Evolutionary conservation across 1,140 invertebrate species (phyloP).

Genomic region (Drosophila tani): DNA sequence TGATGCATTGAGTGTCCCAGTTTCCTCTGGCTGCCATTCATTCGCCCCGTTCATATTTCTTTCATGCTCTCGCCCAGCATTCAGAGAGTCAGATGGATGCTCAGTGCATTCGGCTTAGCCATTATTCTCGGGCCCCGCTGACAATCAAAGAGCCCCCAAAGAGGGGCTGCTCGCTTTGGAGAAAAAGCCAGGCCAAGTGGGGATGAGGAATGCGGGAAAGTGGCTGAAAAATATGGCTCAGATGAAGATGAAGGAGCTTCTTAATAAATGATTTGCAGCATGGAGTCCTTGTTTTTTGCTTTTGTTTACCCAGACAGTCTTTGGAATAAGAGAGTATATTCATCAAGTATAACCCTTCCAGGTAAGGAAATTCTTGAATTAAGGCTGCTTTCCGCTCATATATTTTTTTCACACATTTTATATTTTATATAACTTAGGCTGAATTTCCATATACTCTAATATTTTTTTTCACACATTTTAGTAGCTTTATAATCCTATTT

Average conservation of each 20-base stretch:
- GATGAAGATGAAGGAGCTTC: slow-evolving; percentile 33
- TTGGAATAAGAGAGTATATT: background rate
- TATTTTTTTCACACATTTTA: background rate
- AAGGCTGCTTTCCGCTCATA: background rate
- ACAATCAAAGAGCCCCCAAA: slow-evolving; percentile 31
- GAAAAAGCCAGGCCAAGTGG: slow-evolving; percentile 33
- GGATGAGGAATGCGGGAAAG: background rate
- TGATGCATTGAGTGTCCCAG: slow-evolving; percentile 56
- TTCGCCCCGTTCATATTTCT: slow-evolving; percentile 31
- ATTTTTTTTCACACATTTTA: background rate
- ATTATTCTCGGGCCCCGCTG: slow-evolving; percentile 38
- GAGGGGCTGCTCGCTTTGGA: slow-evolving; percentile 14
- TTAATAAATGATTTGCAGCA: slow-evolving; percentile 50
- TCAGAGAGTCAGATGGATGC: slow-evolving; percentile 28
- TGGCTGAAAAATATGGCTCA: slow-evolving; percentile 15
- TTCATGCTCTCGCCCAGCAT: slow-evolving; percentile 34
- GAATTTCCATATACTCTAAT: background rate
- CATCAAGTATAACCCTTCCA: too few relatives aligned
- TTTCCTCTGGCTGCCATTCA: slow-evolving; percentile 42
- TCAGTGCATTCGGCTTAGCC: slow-evolving; percentile 50
- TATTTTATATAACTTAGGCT: too few relatives aligned
- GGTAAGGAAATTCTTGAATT: background rate
- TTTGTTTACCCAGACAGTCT: background rate
- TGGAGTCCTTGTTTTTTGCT: slow-evolving; percentile 15
- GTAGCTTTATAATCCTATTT: background rate